phyloP scores from a whole-genome alignment of 2,888 invertebrate genomes.

The Halictus ligatus region DNA sequence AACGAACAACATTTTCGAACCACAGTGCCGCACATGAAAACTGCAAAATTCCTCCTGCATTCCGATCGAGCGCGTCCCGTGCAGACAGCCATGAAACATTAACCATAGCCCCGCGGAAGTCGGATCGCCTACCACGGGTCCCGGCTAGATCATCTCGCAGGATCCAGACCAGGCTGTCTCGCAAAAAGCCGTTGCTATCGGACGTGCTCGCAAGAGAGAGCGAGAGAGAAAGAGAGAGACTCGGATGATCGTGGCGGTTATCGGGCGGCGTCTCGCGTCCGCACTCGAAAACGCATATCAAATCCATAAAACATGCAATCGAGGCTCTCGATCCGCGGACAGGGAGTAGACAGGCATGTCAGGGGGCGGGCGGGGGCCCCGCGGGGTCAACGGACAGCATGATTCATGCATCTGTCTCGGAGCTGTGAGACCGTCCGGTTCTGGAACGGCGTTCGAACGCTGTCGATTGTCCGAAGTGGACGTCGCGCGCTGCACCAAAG shows the following conservation, averaged over 20 bases:
- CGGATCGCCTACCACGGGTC: neutral
- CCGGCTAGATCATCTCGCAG: neutral
- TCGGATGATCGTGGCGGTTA: neutral
- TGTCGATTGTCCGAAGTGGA: conserved; percentile 70
- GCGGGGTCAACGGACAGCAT: conserved; percentile 68
- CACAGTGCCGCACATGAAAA: neutral
- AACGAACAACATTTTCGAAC: neutral
- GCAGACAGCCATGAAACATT: neutral
- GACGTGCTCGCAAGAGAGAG: neutral
- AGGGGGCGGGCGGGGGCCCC: neutral
- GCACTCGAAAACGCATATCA: conserved; percentile 26
- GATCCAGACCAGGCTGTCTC: neutral
- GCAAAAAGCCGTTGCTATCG: neutral
- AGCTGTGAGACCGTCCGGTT: conserved; percentile 62
- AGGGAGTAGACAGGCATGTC: conserved; percentile 3
- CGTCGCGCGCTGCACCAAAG: conserved; percentile 66
- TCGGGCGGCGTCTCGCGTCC: neutral
- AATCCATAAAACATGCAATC: conserved; percentile 7
- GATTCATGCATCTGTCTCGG: conserved; percentile 64
- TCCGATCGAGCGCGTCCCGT: neutral
- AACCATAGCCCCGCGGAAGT: neutral
- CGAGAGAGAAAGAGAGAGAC: no score
- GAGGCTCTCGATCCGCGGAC: conserved; percentile 26
- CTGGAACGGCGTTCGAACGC: conserved; percentile 61
- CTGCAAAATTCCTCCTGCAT: neutral